phyloP scores from a whole-genome alignment of 2,113 vertebrate genomes.

The Callorhinus ursinus region DNA sequence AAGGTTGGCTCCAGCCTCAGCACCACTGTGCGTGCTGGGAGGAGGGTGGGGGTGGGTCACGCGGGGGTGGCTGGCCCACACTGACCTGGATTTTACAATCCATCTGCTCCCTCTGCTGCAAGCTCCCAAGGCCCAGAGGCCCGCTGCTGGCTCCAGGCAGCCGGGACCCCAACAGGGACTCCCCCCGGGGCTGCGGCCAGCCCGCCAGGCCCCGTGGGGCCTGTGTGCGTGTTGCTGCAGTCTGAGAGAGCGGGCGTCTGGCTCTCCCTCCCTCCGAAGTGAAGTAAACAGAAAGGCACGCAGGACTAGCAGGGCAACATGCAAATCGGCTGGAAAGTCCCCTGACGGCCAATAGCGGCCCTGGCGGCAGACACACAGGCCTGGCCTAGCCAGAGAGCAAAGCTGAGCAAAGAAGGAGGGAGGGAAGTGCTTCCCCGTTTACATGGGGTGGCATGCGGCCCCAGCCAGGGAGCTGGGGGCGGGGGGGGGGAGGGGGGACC shows the following conservation, averaged over 20 bases:
- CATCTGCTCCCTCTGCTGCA: not conserved
- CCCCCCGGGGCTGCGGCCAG: not conserved
- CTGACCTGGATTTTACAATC: constrained; percentile 24
- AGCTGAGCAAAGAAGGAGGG: not conserved
- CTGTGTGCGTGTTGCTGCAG: not conserved
- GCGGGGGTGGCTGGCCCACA: not conserved
- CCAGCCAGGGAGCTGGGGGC: not conserved
- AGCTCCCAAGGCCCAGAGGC: not conserved
- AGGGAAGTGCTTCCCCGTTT: not conserved
- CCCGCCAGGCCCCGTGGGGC: not conserved
- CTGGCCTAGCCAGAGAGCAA: not conserved
- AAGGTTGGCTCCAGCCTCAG: not conserved
- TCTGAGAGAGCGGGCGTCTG: constrained; percentile 23
- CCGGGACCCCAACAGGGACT: not conserved
- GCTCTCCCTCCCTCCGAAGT: constrained; percentile 55
- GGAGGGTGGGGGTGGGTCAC: not conserved
- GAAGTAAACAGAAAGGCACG: constrained; percentile 89
- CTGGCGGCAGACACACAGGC: no score
- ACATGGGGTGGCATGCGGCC: not conserved
- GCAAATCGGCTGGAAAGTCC: constrained; percentile 82
- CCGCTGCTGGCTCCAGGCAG: not conserved
- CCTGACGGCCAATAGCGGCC: not conserved
- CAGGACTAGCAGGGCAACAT: constrained; percentile 78
- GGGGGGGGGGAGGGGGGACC: not conserved
- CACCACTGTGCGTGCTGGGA: not conserved